These are phyloP conservation scores for Drosophila auraria DNA, from an alignment of 1,140 invertebrate species.

Conservation along the genomic window DNA sequence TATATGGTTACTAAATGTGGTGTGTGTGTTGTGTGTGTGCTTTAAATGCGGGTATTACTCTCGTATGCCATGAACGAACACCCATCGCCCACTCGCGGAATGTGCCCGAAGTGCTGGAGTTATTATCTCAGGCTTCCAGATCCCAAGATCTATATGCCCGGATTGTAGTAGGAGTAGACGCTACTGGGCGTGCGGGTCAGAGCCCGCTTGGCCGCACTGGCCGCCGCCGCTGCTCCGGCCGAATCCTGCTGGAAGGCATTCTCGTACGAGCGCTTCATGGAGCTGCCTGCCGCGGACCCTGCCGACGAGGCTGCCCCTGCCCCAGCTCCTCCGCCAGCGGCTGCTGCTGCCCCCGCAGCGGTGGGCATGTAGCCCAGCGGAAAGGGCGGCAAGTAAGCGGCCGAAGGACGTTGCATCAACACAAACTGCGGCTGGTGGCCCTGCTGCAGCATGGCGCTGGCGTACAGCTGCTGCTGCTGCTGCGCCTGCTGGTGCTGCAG, in stretches of 20 bases:
- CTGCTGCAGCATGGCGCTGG: slow-evolving; percentile 50
- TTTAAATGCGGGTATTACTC: slow-evolving; percentile 7
- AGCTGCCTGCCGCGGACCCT: slow-evolving; percentile 14
- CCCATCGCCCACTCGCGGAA: slow-evolving; percentile 51
- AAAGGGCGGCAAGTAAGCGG: slow-evolving; percentile 76
- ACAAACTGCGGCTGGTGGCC: slow-evolving; percentile 79
- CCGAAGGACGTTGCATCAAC: slow-evolving; percentile 75
- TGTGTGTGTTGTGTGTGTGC: slow-evolving; percentile 20
- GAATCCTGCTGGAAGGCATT: slow-evolving; percentile 83
- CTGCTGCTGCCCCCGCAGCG: slow-evolving; percentile 39
- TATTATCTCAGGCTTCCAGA: slow-evolving; percentile 3
- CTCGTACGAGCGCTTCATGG: slow-evolving; percentile 83
- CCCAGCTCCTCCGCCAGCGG: slow-evolving; percentile 25
- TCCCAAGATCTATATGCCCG: slow-evolving; percentile 55
- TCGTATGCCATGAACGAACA: slow-evolving; percentile 14
- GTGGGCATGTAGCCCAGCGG: slow-evolving; percentile 70
- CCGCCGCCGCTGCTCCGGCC: slow-evolving; percentile 61
- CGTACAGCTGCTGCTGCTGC: slow-evolving; percentile 48
- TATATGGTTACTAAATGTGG: slow-evolving; percentile 32
- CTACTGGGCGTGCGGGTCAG: slow-evolving; percentile 65
- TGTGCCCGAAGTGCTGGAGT: slow-evolving; percentile 62
- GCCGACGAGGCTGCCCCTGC: slow-evolving; percentile 25
- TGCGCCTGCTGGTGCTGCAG: slow-evolving; percentile 65
- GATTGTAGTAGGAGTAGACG: slow-evolving; percentile 78
- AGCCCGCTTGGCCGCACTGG: slow-evolving; percentile 75